phyloP scores from a whole-genome alignment of 1,140 invertebrate species.

The Pemphigus obesinymphae region DNA sequence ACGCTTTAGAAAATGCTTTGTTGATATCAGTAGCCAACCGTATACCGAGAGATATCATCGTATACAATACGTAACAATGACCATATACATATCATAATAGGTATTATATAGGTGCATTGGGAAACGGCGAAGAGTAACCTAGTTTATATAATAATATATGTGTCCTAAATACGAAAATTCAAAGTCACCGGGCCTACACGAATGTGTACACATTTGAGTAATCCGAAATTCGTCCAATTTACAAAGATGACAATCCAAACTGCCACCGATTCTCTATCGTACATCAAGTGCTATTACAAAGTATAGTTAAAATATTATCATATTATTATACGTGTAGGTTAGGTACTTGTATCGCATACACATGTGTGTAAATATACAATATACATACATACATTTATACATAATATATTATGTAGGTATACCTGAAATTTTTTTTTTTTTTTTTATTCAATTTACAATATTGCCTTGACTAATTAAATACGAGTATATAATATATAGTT shows the following conservation, averaged over 20 bases:
- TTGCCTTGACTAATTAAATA: no score
- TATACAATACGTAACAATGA: background rate
- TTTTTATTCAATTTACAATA: no score
- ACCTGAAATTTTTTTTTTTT: no score
- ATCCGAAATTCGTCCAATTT: background rate
- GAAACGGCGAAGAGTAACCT: background rate
- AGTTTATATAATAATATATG: background rate
- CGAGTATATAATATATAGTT: no score
- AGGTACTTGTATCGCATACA: no score
- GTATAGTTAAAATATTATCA: no score
- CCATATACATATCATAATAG: background rate
- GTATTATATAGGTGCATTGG: background rate
- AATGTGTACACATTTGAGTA: background rate
- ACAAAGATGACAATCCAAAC: constrained; percentile 11
- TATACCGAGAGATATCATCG: background rate
- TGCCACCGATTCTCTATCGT: background rate
- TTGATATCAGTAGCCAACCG: background rate
- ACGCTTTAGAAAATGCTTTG: background rate
- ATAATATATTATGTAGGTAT: no score
- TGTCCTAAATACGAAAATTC: background rate
- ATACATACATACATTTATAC: no score
- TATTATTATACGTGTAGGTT: no score
- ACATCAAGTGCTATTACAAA: background rate
- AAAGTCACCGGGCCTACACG: background rate
- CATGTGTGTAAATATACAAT: no score